These are phyloP conservation scores for Phengaris arion DNA, from an alignment of 2,888 invertebrate genomes.

Conservation along the genomic window DNA sequence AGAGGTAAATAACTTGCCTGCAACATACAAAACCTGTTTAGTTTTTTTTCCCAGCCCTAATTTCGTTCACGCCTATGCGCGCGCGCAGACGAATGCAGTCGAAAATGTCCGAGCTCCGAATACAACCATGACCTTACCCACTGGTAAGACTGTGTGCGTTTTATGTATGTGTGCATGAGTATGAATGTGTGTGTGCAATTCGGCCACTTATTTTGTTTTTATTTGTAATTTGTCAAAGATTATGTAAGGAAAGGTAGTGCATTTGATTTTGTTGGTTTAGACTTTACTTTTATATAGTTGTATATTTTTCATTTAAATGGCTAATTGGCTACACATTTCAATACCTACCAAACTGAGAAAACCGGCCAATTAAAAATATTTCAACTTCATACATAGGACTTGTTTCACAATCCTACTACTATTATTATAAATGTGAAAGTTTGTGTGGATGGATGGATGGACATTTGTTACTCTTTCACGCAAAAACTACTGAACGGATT, in stretches of 20 bases:
- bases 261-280: not conserved
- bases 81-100: conserved; percentile 37
- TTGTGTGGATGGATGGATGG: too few species aligned
- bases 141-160: conserved; percentile 52
- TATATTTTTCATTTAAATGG: too few species aligned
- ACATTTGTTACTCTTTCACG: too few species aligned
- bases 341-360: too few species aligned
- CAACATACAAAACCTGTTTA: not conserved
- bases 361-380: too few species aligned
- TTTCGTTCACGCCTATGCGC: conserved; percentile 28
- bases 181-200: conserved; percentile 61
- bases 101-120: conserved; percentile 55
- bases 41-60: not conserved
- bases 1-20: not conserved
- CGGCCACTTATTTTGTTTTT: conserved; percentile 52
- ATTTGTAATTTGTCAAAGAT: conserved; percentile 40
- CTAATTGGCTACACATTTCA: too few species aligned
- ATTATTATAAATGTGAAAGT: too few species aligned
- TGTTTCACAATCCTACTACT: too few species aligned
- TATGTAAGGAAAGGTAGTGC: conserved; percentile 13
- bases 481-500: too few species aligned
- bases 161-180: conserved; percentile 43
- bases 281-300: too few species aligned
- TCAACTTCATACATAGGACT: too few species aligned
- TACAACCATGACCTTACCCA: conserved; percentile 70